Evolutionary conservation across 2,113 vertebrate genomes (phyloP).

Genomic region (Oostethus manadensis): DNA sequence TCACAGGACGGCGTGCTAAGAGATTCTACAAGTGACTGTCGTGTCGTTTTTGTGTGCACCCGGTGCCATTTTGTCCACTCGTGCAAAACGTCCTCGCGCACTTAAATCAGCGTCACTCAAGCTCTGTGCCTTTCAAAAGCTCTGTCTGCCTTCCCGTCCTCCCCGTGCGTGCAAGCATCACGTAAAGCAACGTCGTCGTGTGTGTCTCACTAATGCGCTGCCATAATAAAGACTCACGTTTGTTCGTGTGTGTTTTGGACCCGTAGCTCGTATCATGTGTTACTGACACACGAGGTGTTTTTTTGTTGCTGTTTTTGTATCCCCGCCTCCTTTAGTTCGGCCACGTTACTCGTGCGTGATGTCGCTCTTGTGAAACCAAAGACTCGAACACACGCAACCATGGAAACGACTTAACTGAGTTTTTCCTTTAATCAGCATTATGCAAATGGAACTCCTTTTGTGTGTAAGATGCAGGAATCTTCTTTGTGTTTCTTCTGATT

Average conservation of each 20-base stretch:
- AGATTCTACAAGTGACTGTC: too few relatives aligned
- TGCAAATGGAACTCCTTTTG: too few relatives aligned
- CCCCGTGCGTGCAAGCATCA: not conserved
- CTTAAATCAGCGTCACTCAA: conserved; percentile 45
- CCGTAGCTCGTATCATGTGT: not conserved
- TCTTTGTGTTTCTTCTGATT: too few relatives aligned
- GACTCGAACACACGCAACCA: too few relatives aligned
- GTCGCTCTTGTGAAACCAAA: too few relatives aligned
- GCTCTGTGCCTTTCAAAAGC: conserved; percentile 73
- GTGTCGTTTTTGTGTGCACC: conserved; percentile 29
- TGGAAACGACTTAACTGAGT: too few relatives aligned
- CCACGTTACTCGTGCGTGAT: too few relatives aligned
- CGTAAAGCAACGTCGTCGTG: conserved; percentile 18
- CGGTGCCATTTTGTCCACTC: conserved; percentile 57
- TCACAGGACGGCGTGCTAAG: too few relatives aligned
- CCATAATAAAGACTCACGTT: not conserved
- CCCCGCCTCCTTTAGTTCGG: too few relatives aligned
- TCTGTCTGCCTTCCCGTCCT: conserved; percentile 43
- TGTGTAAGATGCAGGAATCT: too few relatives aligned
- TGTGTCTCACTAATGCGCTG: not conserved
- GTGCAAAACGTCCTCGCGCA: conserved; percentile 19
- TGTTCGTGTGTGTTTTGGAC: not conserved
- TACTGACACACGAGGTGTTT: conserved; percentile 2
- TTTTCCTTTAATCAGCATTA: too few relatives aligned
- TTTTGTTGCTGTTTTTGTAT: conserved; percentile 2